phyloP scores from a whole-genome alignment of 1,140 invertebrate genomes.

The Araneus ventricosus region DNA sequence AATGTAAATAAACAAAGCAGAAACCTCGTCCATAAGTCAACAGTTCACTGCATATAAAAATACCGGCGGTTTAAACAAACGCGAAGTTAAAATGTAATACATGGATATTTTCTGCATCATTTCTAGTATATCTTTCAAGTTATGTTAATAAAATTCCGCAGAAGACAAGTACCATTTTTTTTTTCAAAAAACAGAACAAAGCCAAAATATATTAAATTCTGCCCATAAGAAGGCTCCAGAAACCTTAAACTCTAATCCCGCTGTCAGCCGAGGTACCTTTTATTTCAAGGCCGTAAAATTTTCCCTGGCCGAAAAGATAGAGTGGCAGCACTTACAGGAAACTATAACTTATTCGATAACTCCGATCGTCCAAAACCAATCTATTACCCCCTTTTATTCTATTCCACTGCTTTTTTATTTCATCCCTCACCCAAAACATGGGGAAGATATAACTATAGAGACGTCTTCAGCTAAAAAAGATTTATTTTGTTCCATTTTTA shows the following conservation, averaged over 20 bases:
- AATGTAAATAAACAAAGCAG: too few species aligned
- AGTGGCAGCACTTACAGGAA: constrained; percentile 45
- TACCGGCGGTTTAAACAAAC: too few species aligned
- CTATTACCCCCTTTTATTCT: constrained; percentile 59
- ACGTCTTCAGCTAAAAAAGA: constrained; percentile 61
- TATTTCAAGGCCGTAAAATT: constrained; percentile 43
- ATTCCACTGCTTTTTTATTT: constrained; percentile 58
- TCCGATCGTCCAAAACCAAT: constrained; percentile 57
- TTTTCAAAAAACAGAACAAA: neutral
- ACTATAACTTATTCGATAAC: constrained; percentile 72
- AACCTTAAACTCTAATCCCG: neutral
- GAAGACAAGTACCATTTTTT: neutral
- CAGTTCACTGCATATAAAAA: too few species aligned
- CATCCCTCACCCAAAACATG: constrained; percentile 53
- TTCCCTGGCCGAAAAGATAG: constrained; percentile 38
- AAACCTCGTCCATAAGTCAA: too few species aligned
- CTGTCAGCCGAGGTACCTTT: constrained; percentile 38
- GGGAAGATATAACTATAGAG: constrained; percentile 62
- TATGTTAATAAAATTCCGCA: constrained; percentile 1
- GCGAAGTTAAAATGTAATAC: too few species aligned
- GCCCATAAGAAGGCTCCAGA: neutral
- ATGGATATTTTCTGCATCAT: neutral
- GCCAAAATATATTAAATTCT: neutral
- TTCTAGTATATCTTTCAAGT: neutral
- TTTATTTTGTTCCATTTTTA: constrained; percentile 73